A percentile compares a stretch with the other conserved stretches of the same genome.
Conservation (phyloP, 2,797 vertebrate species). For the Gallinago nigripennis region DNA sequence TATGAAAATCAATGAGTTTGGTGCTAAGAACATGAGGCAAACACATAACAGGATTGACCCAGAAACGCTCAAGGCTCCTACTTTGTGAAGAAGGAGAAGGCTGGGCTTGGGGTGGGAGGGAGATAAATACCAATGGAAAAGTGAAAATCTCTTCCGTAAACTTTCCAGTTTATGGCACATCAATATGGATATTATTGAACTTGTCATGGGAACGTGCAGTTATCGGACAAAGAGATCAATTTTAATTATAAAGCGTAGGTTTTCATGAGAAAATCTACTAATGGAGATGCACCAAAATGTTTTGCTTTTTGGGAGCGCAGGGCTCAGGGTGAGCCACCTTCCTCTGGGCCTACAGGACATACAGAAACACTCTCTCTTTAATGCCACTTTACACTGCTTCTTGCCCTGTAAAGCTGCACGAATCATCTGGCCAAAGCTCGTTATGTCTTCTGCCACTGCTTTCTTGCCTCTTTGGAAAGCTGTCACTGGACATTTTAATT, state of each 20-base stretch:
- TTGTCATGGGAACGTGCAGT: neutral
- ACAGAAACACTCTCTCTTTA: neutral
- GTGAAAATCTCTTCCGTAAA: neutral
- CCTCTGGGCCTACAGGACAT: neutral
- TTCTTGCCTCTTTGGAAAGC: neutral
- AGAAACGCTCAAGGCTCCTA: neutral
- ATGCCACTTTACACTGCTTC: neutral
- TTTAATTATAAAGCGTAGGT: neutral
- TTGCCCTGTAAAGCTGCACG: neutral
- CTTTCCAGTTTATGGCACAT: neutral
- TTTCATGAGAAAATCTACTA: neutral
- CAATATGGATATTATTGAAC: neutral
- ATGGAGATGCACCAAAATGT: neutral
- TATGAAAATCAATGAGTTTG: constrained; percentile 23
- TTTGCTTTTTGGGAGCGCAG: neutral
- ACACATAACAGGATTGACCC: neutral
- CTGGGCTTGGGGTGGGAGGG: neutral
- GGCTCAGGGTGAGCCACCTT: neutral
- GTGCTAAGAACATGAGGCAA: neutral
- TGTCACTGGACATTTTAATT: neutral
- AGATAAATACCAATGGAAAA: neutral
- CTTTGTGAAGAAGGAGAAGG: neutral
- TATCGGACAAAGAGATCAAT: neutral
- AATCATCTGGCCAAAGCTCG: neutral
- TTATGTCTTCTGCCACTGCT: neutral